These are phyloP conservation scores for Tauraco erythrolophus DNA, from an alignment of 2,113 vertebrate genomes.

Conservation along the genomic window DNA sequence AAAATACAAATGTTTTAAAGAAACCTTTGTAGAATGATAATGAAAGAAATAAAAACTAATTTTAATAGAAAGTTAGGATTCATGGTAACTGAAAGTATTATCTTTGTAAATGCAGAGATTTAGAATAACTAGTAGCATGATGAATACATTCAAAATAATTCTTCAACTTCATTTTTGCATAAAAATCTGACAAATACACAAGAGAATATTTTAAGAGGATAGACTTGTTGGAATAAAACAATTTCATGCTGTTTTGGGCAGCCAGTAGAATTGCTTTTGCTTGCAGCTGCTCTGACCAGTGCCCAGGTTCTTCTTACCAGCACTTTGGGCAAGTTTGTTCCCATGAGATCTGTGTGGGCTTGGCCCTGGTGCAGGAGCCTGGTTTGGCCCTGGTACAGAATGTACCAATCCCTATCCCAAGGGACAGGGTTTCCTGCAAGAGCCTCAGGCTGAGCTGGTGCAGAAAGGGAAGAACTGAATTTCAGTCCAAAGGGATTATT, in stretches of 20 bases:
- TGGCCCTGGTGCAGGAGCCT: neutral
- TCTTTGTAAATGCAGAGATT: neutral
- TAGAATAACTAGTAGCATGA: neutral
- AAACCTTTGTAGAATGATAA: neutral
- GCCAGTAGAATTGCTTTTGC: neutral
- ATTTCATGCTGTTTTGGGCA: neutral
- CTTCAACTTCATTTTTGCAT: neutral
- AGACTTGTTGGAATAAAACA: neutral
- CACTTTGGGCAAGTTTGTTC: neutral
- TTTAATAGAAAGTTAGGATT: neutral
- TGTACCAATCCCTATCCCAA: neutral
- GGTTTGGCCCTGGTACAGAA: neutral
- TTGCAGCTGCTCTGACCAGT: neutral
- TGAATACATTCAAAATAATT: neutral
- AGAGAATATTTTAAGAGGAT: neutral
- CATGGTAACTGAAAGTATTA: neutral
- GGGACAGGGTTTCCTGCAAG: neutral
- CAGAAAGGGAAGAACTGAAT: neutral
- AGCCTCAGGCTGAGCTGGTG: neutral
- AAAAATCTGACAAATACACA: neutral
- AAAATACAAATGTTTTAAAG: neutral
- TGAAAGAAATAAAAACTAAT: neutral
- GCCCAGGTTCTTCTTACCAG: neutral
- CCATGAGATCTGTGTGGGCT: neutral
- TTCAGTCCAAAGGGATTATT: neutral